Evolutionary conservation across 2,113 vertebrate genomes (phyloP), one percentile per base, ranked within the genome.

Genomic region (Mastomys coucha): DNA sequence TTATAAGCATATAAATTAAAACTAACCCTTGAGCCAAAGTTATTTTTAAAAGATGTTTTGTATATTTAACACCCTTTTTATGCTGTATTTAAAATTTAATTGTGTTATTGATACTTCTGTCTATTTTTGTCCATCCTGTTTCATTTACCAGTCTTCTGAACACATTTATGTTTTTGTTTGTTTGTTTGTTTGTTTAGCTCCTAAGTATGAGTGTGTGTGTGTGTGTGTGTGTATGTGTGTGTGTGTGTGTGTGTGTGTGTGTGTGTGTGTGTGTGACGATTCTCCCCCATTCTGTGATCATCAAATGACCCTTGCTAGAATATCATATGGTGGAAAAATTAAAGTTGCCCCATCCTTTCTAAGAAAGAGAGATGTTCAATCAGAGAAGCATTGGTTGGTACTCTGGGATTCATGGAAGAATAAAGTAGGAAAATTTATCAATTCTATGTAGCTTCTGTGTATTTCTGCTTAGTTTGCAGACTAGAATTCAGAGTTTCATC

Each of bases 81-180:
- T 78, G n/a, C 13, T 73, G 33, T 39, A 73, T 60, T 84, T 33
- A 93, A 26, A 56, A 33, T 24, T 24, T 0, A 6, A 1, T 58
- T 94, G 58, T 36, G 42, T 67, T 96, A 51, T 91, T 77, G 39
- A 4, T 31, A 45, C 0, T 77, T 89, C 51, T 45, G 81, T 87
- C n/a, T 70, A 78, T 93, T 89, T 93, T 93, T 65, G 56, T 86
- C 58, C 51, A 42, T 86, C 36, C 11, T 75, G 1, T 24, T 86
- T 91, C 91, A 3, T 87, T 76, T 80, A 56, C 10, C 84, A 51
- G 82, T 2, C 24, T 45, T 89, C 85, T 63, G 36, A 94, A 93
- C n/a, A 39, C 28, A 87, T 86, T 67, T 77, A 58, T 16, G 42
- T 33, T 5, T 51, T n/a, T 56, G 11, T 13, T 72, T 80, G 56